phyloP scores from a whole-genome alignment of 2,113 vertebrate species.

The Conger conger region DNA sequence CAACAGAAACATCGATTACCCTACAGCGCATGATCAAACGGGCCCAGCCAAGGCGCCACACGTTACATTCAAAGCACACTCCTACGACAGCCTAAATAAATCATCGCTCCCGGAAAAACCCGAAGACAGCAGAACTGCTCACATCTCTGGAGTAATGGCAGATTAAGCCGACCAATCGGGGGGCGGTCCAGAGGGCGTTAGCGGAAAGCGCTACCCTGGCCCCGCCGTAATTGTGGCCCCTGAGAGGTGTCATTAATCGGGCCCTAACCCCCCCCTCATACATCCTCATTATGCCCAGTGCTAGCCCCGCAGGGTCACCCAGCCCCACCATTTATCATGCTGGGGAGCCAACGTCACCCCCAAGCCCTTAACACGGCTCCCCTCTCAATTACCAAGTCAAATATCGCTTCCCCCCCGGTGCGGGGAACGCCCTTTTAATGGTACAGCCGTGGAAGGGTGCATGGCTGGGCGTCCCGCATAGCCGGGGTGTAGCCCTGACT shows the following conservation, averaged over 20 bases:
- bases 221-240: slow-evolving; percentile 50
- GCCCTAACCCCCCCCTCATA: slow-evolving; percentile 19
- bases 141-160: slow-evolving; percentile 36
- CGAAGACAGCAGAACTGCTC: slow-evolving; percentile 45
- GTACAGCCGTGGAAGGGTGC: background rate
- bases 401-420: background rate
- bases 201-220: slow-evolving; percentile 42
- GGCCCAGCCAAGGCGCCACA: background rate
- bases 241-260: slow-evolving; percentile 51
- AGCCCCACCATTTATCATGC: slow-evolving; percentile 25
- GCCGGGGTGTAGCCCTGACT: background rate
- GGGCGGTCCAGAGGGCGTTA: slow-evolving; percentile 1
- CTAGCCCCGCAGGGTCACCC: slow-evolving; percentile 23
- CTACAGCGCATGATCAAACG: background rate
- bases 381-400: background rate
- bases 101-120: slow-evolving; percentile 45
- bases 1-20: background rate
- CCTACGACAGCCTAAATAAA: slow-evolving; percentile 47
- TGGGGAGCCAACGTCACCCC: background rate
- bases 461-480: background rate
- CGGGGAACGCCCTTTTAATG: background rate
- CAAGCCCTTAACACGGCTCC: background rate
- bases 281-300: slow-evolving; percentile 40
- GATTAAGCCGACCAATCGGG: slow-evolving; percentile 25
- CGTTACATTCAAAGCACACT: background rate